Percentiles rank a stretch among this genome's conserved stretches.
Conservation (phyloP, 2,797 vertebrate species). For the Austrolebias charrua region DNA sequence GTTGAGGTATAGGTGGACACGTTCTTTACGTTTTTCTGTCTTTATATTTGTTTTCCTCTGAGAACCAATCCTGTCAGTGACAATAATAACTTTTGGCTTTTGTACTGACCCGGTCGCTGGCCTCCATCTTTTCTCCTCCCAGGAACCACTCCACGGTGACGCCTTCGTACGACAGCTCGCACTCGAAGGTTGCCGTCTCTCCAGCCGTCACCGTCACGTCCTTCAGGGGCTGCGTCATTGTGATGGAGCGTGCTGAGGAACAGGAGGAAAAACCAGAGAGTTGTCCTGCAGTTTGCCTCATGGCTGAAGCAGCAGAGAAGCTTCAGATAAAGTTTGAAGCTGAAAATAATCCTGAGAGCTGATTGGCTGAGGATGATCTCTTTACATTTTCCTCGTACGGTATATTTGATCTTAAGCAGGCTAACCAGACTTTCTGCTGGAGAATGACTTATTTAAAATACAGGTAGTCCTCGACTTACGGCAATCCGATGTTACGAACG, state of each 20-base stretch:
- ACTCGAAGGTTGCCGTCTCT: conserved; percentile 94
- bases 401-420: too few relatives aligned
- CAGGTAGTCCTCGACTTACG: too few relatives aligned
- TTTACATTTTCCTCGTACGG: neutral
- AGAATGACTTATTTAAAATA: neutral
- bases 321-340: conserved; percentile 82
- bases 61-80: neutral
- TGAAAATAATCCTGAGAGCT: conserved; percentile 81
- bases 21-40: too few relatives aligned
- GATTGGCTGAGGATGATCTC: conserved; percentile 78
- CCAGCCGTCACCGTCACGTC: conserved; percentile 94
- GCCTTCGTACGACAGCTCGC: conserved; percentile 95
- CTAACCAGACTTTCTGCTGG: neutral
- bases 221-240: conserved; percentile 87
- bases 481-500: too few relatives aligned
- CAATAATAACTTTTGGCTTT: too few relatives aligned
- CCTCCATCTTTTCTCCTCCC: conserved; percentile 87
- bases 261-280: conserved; percentile 11
- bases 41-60: too few relatives aligned
- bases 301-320: conserved; percentile 59
- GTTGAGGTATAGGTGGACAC: too few relatives aligned
- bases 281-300: neutral
- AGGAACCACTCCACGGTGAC: conserved; percentile 94
- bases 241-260: conserved; percentile 89
- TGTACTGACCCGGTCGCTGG: conserved; percentile 88